Conservation (phyloP, 2,113 vertebrate species). For the Ardeotis arabs region DNA sequence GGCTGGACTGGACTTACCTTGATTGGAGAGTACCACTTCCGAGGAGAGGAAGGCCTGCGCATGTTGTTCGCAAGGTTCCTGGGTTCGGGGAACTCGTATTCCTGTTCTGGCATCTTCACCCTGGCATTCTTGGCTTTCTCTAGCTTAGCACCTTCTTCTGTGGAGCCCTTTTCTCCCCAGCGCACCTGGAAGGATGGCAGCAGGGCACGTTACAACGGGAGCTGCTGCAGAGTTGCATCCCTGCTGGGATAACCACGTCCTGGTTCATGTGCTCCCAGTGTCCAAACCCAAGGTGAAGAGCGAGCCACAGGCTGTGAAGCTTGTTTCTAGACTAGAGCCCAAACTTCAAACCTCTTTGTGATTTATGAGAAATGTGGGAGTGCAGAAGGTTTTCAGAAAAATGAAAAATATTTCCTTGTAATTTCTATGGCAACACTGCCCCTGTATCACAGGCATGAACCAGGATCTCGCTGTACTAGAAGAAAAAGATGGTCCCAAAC, state of each 20-base stretch:
- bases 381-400: background rate
- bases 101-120: conserved; percentile 97
- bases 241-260: background rate
- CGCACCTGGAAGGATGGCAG: conserved; percentile 81
- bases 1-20: conserved; percentile 76
- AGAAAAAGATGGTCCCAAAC: background rate
- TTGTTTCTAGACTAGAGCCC: background rate
- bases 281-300: background rate
- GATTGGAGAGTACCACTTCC: conserved; percentile 96
- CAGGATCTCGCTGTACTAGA: background rate
- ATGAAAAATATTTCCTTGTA: background rate
- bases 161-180: conserved; percentile 97
- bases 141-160: conserved; percentile 95
- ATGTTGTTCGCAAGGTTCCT: conserved; percentile 85
- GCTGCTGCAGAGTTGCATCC: background rate
- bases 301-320: background rate
- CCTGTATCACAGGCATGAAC: fast-evolving
- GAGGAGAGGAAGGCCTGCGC: conserved; percentile 80
- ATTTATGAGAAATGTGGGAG: background rate
- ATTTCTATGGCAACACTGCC: background rate
- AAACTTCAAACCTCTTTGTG: background rate
- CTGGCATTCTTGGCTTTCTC: conserved; percentile 97
- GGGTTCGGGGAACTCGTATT: conserved; percentile 80
- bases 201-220: background rate
- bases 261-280: fast-evolving